phyloP scores from a whole-genome alignment of 2,888 invertebrate genomes.

The Amblyjoppa fuscipennis region DNA sequence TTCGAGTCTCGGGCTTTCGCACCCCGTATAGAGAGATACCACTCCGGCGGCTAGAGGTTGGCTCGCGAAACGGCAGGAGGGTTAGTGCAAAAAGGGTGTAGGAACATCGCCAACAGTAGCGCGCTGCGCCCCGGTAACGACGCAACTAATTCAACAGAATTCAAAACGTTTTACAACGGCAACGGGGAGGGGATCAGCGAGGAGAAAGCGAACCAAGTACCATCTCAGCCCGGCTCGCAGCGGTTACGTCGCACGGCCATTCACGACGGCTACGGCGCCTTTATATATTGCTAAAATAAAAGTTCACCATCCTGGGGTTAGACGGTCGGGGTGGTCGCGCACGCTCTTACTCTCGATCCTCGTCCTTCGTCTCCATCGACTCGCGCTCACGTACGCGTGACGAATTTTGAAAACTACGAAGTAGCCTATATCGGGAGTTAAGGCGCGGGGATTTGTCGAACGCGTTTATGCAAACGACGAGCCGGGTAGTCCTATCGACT shows the following conservation, averaged over 20 bases:
- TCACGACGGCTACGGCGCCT: conserved; percentile 13
- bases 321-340: background rate
- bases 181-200: conserved; percentile 41
- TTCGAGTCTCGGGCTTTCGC: conserved; percentile 47
- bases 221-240: conserved; percentile 9
- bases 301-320: conserved; percentile 39
- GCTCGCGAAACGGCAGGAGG: background rate
- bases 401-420: conserved; percentile 57
- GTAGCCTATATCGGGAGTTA: conserved; percentile 8
- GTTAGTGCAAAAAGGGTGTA: background rate
- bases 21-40: background rate
- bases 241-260: conserved; percentile 31
- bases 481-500: conserved; percentile 15
- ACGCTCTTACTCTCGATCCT: background rate
- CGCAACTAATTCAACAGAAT: conserved; percentile 68
- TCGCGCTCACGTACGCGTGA: conserved; percentile 50
- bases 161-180: conserved; percentile 68
- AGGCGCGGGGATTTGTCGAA: conserved; percentile 42
- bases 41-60: conserved; percentile 4
- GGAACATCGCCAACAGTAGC: background rate
- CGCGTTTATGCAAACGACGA: conserved; percentile 45
- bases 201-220: conserved; percentile 39
- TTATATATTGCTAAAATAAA: conserved; percentile 59
- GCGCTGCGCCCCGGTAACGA: conserved; percentile 54
- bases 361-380: background rate